Base-by-base conservation (phyloP, 2,888 invertebrate species). In the Beris morrisii region DNA sequence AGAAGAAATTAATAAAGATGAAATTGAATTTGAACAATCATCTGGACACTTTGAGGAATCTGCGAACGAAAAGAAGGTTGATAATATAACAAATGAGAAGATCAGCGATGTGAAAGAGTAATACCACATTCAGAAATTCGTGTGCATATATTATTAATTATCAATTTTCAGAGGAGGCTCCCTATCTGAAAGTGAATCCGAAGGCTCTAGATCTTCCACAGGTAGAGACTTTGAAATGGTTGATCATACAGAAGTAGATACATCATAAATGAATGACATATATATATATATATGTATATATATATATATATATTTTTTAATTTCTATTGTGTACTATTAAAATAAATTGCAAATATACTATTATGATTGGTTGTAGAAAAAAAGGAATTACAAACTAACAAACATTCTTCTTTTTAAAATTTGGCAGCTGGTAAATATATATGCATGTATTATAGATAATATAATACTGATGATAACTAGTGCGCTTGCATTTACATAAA, bases 161-260 rank as follows among this genome's bases (percentile, higher is more conserved):
- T 44, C 2, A 12, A 44, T 44, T 12, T 44, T 2, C 44, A 38
- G 38, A 5, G 38, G 38, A 38, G 9, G 12, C 48, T 76, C 76
- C 53, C 74, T 83, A 69, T 91, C 91, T 0, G 93, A 92, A 76
- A 92, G 92, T 12, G 93, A 93, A 74, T 90, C 91, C 1, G 91
- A 91, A 77, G 86, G 87, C 74, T 91, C 91, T 73, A 86, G 91
- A 65, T 91, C 91, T 12, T 91, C 91, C 71, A 91, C 91, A 0
- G 93, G 91, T 72, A 87, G 90, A 74, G 93, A 94, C 83, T 93
- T 93, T 79, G 94, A 93, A 82, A 92, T 93, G 77, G 88, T 94
- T 61, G 91, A 92, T 74, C 85, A 86, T 38, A 87, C 84, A 15
- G 89, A 89, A 73, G 77, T 88, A 44, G 87, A 86, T 59, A 81